Evolutionary conservation across 2,113 vertebrate species (phyloP), one percentile per base, ranked within the genome.

Genomic region (Oncorhynchus masou): DNA sequence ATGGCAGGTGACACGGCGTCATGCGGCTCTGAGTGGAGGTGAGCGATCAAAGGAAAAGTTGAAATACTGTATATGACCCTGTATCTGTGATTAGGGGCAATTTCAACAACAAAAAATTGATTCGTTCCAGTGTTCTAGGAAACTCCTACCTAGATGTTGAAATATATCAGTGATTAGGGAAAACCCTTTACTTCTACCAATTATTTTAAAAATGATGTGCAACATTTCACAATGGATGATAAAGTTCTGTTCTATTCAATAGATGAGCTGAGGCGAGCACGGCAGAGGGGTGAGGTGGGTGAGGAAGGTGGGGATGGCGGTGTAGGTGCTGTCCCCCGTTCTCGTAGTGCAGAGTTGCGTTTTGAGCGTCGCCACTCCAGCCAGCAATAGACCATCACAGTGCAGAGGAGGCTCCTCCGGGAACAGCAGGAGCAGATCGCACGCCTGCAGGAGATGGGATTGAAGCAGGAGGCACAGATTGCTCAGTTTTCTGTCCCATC

Each of bases 391-490:
- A 88, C 96, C 76, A 96, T 97, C 73, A 74, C 92, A 12, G 88
- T 95, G 79, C 97, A 98, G 81, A 95, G 85, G 78, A 92, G 88
- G 81, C 94, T 94, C 79, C 93, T 99, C 83, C 90, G 93, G 86
- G 94, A 96, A 81, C 96, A 98, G 87, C 90, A 94, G 77, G 90
- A 95, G 75, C 86, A 94, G 79, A 97, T 98, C 71, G 77, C 84
- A 8, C 88, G 79, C 39, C 92, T 97, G 77, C 94, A 91, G 84
- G 85, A 92, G 87, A 86, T 84, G 51, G 90, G 87, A 74, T 78
- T 91, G 22, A 86, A 75, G 84, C 89, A 89, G 87, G 93, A 94
- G 60, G 76, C 79, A 27, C 76, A 91, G 74, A 87, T 64, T 75
- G 70, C 67, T 84, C 67, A 54, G 79, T 1, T 66, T 78, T 64